Evolutionary conservation across 2,888 invertebrate genomes (phyloP), one percentile per base, ranked within the genome.

Genomic region (Clitarchus hookeri): DNA sequence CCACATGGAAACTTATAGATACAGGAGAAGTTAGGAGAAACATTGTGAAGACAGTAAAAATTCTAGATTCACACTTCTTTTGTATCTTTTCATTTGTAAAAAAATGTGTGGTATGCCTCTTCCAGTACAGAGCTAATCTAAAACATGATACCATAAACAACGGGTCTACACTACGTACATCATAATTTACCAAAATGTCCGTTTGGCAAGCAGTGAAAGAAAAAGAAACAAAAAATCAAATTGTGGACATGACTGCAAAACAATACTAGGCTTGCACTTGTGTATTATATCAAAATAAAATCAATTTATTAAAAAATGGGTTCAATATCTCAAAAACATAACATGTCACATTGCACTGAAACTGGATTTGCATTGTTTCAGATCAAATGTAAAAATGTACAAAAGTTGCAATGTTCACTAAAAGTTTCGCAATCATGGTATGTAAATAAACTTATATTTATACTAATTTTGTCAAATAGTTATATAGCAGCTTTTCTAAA

Each of bases 121-220:
- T 65, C n/a, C 65, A 65, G n/a, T 65, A 16, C 8, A 65, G 23
- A 65, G 6, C 65, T 65, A 82, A 19, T 26, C 82, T 82, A 82
- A 23, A 87, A 82, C 85, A 87, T 53, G 44, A 87, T 87, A 78
- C 87, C 85, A 53, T 86, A 86, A 84, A 87, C 84, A 86, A 85
- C 87, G 78, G 87, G 87, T 78, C 86, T 86, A 86, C 84, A 87
- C 86, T 87, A 87, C 85, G 84, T 77, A 84, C 84, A 84, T 82
- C 86, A 86, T 87, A 84, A 87, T 87, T 87, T 87, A 87, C 87
- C 87, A 87, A 85, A 87, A 87, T 84, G 83, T 87, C 87, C 87
- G 86, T 85, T 83, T 36, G 86, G 86, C 84, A 86, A 86, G 84
- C 84, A 84, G 84, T 82, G 84, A 83, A 87, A 87, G 83, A 84